A percentile compares a stretch with the other conserved stretches of the same genome.
These are phyloP conservation scores for Drosophila austrosaltans DNA, from an alignment of 2,888 invertebrate species.

Conservation along the genomic window DNA sequence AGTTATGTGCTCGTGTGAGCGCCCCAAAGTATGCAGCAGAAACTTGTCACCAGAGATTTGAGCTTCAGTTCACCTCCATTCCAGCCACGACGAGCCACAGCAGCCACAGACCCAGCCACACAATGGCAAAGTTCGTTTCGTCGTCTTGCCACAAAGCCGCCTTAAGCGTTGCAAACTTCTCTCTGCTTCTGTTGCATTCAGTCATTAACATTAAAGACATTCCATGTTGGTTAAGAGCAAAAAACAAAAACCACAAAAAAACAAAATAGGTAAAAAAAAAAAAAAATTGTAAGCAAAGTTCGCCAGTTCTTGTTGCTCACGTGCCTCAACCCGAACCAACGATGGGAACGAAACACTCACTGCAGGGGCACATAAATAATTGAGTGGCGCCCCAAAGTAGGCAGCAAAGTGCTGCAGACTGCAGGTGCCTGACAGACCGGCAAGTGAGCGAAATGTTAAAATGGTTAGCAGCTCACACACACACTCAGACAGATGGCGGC, in stretches of 20 bases:
- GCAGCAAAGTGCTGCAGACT: constrained; percentile 56
- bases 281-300: constrained; percentile 36
- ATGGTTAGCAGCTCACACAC: constrained; percentile 14
- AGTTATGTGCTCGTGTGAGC: constrained; percentile 39
- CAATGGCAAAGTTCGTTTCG: constrained; percentile 57
- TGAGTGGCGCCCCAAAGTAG: constrained; percentile 73
- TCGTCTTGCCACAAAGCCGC: constrained; percentile 67
- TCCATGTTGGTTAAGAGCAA: constrained; percentile 47
- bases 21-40: constrained; percentile 47
- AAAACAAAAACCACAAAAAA: not conserved
- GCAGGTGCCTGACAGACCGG: constrained; percentile 53
- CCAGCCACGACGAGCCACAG: not conserved
- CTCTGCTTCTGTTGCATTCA: constrained; percentile 54
- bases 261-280: not conserved
- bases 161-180: constrained; percentile 64
- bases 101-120: constrained; percentile 15
- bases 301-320: constrained; percentile 29
- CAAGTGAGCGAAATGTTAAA: constrained; percentile 40
- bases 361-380: constrained; percentile 73
- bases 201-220: constrained; percentile 76
- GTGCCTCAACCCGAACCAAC: constrained; percentile 12
- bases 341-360: constrained; percentile 58
- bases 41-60: constrained; percentile 64
- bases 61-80: constrained; percentile 23
- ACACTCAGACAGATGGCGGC: not conserved